Evolutionary conservation across 1,140 invertebrate genomes (phyloP), one percentile per base, ranked within the genome.

Genomic region (Cepaea nemoralis): DNA sequence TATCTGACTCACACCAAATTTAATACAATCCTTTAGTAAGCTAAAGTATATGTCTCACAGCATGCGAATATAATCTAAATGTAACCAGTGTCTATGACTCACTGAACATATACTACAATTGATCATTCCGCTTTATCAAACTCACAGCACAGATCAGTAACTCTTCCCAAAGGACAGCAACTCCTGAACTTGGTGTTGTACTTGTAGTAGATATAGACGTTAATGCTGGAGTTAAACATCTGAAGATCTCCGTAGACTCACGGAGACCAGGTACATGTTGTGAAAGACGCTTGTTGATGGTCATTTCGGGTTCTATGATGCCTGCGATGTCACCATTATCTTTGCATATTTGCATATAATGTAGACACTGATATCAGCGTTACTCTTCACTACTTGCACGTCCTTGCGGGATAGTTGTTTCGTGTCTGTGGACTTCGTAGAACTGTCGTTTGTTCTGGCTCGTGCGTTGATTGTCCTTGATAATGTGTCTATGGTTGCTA

Each of bases 181-280:
- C 19, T 70, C 8, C 69, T 8, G n/a, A 70, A 70, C 24, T 70
- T 70, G 22, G 69, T 19, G 69, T 70, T 70, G 69, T 40, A 70
- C 24, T 39, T 70, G 69, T 70, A 70, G 40, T 70, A 70, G 40
- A 70, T 70, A 24, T n/a, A 42, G 35, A 70, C 10, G 35, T 3
- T 40, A 31, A 19, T 39, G 27, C 35, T 42, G 19, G 69, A 37
- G 27, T 39, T 70, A 1, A 40, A 19, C 69, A 70, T 70, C 24
- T n/a, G 12, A 70, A 70, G 40, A 6, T 40, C 40, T 39, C n/a
- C 35, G 0, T 40, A 42, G 0, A 5, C 3, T 70, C 19, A 19
- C 24, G 0, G 40, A 1, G 2, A 42, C 0, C 24, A 70, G 16
- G 27, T 70, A 70, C 1, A n/a, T 42, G 35, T 70, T 70, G 6